Evolutionary conservation across 2,888 invertebrate species (phyloP), one percentile per base, ranked within the genome.

Genomic region (Athalia circularis): DNA sequence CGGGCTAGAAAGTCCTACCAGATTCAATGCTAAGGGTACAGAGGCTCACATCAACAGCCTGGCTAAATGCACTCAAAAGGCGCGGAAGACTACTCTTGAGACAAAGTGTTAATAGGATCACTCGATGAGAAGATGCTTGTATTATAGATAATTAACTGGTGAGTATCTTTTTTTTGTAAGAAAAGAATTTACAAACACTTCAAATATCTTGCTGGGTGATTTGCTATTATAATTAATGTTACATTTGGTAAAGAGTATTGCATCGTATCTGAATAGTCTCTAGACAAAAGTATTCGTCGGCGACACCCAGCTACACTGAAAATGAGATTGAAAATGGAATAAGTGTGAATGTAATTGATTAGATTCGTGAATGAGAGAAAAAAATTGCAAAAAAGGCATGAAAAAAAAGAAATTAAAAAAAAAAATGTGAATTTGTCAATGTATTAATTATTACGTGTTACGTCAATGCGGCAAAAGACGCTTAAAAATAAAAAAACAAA

Each of bases 51-150:
- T 9, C 59, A 52, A 7, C 29, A 6, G 13, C 8, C 3, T 6
- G 0, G 13, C 29, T 15, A 52, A n/a, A 13, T 68, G 59, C 48
- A 9, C 59, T 48, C 47, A 72, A 59, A 72, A 72, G 13, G 47
- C 7, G 11, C 47, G 13, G 6, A 72, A 72, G 47, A 61, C 61
- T 59, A 72, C 72, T 3, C 47, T 72, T 13, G 72, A 72, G 59
- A 72, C 72, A 43, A 72, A 72, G 57, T 72, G 72, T 59, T 72
- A 70, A 13, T 62, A n/a, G 7, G 9, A 5, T 5, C 4, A 45
- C n/a, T 9, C 29, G 11, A 47, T 43, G 7, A 45, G 54, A 7
- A 4, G 54, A 7, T 11, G n/a, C 9, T 47, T 65, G n/a, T 9
- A 65, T n/a, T 43, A 64, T 64, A 43, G 29, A 9, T 11, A 64